Conservation (phyloP, 2,797 vertebrate genomes). For the Sebastes hopkinsi region DNA sequence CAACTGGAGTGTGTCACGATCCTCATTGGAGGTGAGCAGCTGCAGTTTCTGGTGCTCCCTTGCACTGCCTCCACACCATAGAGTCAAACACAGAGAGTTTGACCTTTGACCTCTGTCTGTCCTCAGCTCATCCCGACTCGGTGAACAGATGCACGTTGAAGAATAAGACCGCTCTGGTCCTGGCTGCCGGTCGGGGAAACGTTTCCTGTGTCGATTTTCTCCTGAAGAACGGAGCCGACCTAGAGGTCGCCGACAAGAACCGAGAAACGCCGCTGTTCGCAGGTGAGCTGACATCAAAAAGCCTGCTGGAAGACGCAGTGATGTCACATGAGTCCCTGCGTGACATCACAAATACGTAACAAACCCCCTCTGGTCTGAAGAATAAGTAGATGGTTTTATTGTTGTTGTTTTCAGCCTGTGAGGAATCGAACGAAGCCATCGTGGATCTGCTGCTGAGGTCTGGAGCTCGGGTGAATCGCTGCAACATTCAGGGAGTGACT, state of each 20-base stretch:
- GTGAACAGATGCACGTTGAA: conserved; percentile 82
- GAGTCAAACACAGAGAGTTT: not conserved
- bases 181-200: conserved; percentile 79
- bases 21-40: conserved; percentile 39
- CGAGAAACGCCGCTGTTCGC: conserved; percentile 86
- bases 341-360: not conserved
- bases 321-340: not conserved
- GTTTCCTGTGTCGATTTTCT: conserved; percentile 82
- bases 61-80: too few species aligned
- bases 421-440: conserved; percentile 78
- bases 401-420: conserved; percentile 80
- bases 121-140: conserved; percentile 78
- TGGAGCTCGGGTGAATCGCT: conserved; percentile 84
- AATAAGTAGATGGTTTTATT: not conserved
- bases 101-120: not conserved
- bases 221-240: conserved; percentile 84
- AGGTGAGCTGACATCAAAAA: conserved; percentile 71
- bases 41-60: not conserved
- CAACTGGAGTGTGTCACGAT: conserved; percentile 41
- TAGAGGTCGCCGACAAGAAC: conserved; percentile 84
- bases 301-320: not conserved
- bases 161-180: conserved; percentile 83
- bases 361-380: not conserved
- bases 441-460: conserved; percentile 82
- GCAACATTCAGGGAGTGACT: conserved; percentile 84